A percentile compares a stretch with the other conserved stretches of the same genome.
Conservation (phyloP, 2,888 invertebrate genomes). For the Therioaphis trifolii region DNA sequence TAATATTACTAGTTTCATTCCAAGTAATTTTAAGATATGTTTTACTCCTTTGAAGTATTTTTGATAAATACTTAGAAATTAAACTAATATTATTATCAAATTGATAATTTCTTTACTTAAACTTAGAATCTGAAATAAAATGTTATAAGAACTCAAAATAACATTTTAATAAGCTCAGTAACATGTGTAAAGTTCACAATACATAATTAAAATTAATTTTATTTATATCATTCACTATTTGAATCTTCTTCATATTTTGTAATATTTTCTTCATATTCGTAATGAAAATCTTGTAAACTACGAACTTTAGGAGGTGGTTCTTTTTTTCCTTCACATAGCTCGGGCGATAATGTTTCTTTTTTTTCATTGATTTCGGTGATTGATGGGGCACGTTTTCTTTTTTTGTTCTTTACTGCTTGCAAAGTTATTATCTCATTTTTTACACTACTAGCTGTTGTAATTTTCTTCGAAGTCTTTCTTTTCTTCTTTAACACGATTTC, state of each 20-base stretch:
- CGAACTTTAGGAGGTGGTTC: conserved; percentile 37
- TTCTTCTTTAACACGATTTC: conserved; percentile 44
- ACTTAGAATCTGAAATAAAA: too few relatives aligned
- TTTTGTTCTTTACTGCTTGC: neutral
- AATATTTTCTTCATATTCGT: conserved; percentile 51
- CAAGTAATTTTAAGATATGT: too few relatives aligned
- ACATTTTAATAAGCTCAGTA: neutral
- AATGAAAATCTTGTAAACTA: conserved; percentile 54
- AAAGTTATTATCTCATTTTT: conserved; percentile 13
- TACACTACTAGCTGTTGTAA: neutral
- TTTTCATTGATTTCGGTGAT: neutral
- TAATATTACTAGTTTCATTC: too few relatives aligned
- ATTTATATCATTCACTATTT: conserved; percentile 30
- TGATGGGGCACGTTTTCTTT: neutral
- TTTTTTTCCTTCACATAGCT: neutral
- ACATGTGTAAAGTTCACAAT: neutral
- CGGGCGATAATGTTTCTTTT: neutral
- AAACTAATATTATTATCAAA: too few relatives aligned
- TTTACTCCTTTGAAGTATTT: too few relatives aligned
- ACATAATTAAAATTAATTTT: neutral
- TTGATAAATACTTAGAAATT: too few relatives aligned
- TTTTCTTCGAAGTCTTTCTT: neutral
- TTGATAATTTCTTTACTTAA: too few relatives aligned
- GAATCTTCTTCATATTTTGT: conserved; percentile 37
- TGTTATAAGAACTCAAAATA: too few relatives aligned